Evolutionary conservation across 2,888 invertebrate genomes (phyloP), one percentile per base, ranked within the genome.

Genomic region (Acleris holmiana): DNA sequence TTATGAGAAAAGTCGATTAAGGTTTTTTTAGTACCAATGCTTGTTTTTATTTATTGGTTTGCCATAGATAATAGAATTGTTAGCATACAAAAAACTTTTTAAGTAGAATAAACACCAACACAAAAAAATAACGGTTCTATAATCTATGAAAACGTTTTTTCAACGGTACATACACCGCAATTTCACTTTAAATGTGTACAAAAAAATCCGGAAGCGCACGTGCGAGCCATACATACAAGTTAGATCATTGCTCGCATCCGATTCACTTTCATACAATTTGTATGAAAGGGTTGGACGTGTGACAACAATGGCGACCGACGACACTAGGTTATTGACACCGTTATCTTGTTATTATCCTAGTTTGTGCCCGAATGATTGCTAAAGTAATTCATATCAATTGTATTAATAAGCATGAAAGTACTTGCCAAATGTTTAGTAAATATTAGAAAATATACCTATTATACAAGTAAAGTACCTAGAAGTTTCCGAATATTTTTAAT

Each of bases 121-220:
- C 3, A 51, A 29, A 51, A 2, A 35, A 51, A 35, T 35, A 35
- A 35, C 35, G 35, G 35, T 13, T n/a, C 35, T 4, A 35, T 35
- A 35, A 13, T 1, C 35, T 35, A 35, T 35, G 44, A 7, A 54
- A 54, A 54, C 19, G 15, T 19, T 51, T 48, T 48, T 58, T 50
- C 25, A 59, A 25, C 59, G 59, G 59, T 18, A 49, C 59, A 50
- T 50, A 49, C 50, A 59, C 59, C 49, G 59, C 50, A 50, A 44
- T 50, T 44, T 40, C 46, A 50, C 17, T 44, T 25, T 19, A 15
- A 35, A 57, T 10, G 7, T 8, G 18, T 13, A 29, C 23, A 57
- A 58, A 64, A 65, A 49, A 40, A 72, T 68, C 56, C 71, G 72
- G 75, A 73, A 73, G 68, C 69, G 71, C 76, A 69, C 69, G 69